These are phyloP conservation scores for Mastomys natalensis DNA, from an alignment of 2,113 vertebrate genomes.

Conservation along the genomic window DNA sequence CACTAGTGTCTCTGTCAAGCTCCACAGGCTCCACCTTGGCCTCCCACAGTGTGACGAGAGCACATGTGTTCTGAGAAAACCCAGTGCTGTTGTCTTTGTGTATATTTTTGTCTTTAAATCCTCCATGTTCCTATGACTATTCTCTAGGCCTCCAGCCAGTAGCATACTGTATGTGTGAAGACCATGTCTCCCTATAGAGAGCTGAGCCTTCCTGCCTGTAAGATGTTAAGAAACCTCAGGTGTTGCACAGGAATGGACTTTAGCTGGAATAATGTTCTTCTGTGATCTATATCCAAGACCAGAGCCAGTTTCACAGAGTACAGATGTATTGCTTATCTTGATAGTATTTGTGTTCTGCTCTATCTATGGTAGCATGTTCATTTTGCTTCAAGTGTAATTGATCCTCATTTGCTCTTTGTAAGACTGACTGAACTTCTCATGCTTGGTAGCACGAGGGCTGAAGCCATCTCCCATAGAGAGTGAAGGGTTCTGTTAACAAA, in stretches of 20 bases:
- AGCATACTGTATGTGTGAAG: neutral
- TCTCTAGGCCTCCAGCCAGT: neutral
- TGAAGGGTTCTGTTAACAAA: neutral
- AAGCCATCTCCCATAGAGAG: neutral
- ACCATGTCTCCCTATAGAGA: neutral
- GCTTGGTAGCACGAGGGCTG: neutral
- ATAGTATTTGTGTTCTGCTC: neutral
- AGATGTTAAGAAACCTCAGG: no score
- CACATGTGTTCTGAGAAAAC: slow-evolving; percentile 35
- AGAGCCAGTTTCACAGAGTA: no score
- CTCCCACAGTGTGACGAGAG: neutral
- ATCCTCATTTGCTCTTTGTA: neutral
- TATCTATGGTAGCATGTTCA: neutral
- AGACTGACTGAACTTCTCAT: neutral
- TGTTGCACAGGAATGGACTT: neutral
- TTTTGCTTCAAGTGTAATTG: slow-evolving; percentile 7
- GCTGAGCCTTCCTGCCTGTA: neutral
- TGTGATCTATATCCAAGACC: neutral
- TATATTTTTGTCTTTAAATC: slow-evolving; percentile 57
- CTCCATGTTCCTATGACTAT: neutral
- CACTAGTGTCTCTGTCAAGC: neutral
- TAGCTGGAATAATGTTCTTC: neutral
- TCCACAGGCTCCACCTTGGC: neutral
- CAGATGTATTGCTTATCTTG: neutral
- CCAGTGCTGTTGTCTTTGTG: neutral